Conservation (phyloP, 1,140 invertebrate genomes). For the Tribolium castaneum region DNA sequence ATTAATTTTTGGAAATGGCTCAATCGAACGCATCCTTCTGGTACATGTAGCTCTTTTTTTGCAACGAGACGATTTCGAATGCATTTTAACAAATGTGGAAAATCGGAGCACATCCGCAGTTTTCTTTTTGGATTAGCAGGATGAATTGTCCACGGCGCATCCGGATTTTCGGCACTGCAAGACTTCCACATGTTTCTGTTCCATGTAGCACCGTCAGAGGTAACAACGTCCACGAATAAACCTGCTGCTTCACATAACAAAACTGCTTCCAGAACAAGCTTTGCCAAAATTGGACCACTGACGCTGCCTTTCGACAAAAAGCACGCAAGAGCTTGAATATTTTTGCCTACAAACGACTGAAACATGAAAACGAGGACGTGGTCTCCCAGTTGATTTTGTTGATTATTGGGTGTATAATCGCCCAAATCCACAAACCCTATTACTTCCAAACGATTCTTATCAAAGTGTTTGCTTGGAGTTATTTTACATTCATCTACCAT, state of each 20-base stretch:
- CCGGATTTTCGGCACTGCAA: no score
- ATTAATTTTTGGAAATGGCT: neutral
- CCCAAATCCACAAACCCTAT: constrained; percentile 52
- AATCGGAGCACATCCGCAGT: neutral
- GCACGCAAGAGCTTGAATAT: no score
- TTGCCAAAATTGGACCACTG: no score
- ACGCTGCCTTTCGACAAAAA: no score
- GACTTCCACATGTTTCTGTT: constrained; percentile 47
- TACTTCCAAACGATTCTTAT: no score
- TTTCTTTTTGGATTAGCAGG: neutral
- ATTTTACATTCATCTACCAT: no score
- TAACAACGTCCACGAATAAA: constrained; percentile 41
- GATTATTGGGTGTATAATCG: constrained; percentile 47
- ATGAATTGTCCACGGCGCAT: neutral
- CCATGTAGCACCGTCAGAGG: constrained; percentile 45
- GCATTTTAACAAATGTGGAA: constrained; percentile 12
- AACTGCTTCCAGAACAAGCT: no score
- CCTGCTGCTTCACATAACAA: constrained; percentile 43
- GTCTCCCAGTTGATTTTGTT: constrained; percentile 50
- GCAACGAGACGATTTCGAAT: constrained; percentile 17
- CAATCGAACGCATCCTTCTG: neutral
- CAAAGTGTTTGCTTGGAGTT: no score
- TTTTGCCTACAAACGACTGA: constrained; percentile 57
- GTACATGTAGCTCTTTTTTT: constrained; percentile 12
- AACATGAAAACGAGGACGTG: constrained; percentile 59